Percentiles rank a stretch among this genome's conserved stretches.
Conservation (phyloP, 64 coral and sea anemone species). For the Astreopora myriophthalma region DNA sequence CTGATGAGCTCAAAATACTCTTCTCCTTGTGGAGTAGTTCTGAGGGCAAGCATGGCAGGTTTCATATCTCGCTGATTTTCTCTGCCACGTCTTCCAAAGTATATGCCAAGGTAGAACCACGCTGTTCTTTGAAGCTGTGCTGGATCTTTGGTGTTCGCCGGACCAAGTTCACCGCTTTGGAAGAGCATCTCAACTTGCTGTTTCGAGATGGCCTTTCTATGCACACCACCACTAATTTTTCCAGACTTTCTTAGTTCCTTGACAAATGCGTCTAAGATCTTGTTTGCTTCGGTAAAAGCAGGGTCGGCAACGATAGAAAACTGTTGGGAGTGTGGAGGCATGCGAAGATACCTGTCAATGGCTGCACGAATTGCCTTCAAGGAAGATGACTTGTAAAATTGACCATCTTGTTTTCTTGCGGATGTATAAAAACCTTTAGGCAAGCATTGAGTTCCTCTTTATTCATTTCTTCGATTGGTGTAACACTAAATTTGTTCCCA, state of each 20-base stretch:
- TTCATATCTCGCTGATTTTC: no score
- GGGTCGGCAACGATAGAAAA: conserved; percentile 28
- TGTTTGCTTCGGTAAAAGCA: conserved; percentile 29
- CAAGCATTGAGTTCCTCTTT: not conserved
- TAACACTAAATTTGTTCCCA: not conserved
- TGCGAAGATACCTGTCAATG: conserved; percentile 37
- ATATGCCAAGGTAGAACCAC: not conserved
- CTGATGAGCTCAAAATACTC: not conserved
- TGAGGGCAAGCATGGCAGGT: no score
- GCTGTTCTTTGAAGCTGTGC: conserved; percentile 4
- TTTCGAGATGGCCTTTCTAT: conserved; percentile 26
- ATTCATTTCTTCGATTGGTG: not conserved
- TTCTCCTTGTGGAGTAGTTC: not conserved
- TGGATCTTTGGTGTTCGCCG: conserved; percentile 5
- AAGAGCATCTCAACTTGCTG: conserved; percentile 30
- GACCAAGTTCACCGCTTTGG: conserved; percentile 24
- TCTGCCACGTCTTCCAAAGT: not conserved
- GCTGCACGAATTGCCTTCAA: conserved; percentile 50
- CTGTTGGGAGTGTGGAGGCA: conserved; percentile 1
- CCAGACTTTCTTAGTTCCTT: conserved; percentile 47
- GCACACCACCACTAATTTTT: conserved; percentile 6
- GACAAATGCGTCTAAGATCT: conserved; percentile 34
- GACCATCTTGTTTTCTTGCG: conserved; percentile 36
- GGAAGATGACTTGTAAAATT: conserved; percentile 19
- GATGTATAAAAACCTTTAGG: conserved; percentile 4